Evolutionary conservation across 2,888 invertebrate species (phyloP).

Genomic region (Nymphalis urticae): DNA sequence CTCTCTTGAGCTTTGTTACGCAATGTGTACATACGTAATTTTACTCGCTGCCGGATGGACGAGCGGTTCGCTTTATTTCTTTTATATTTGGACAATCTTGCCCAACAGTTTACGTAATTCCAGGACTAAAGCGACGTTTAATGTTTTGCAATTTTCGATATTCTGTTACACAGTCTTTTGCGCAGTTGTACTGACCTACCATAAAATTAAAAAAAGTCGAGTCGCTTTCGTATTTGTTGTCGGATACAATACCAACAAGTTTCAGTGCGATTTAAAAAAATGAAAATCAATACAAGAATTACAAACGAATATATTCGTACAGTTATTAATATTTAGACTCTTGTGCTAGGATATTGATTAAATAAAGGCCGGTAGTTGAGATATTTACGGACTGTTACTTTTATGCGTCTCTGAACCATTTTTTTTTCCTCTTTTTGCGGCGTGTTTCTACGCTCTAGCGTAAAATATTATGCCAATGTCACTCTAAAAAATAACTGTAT

Average conservation of each 20-base stretch:
- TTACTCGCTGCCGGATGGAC: constrained; percentile 57
- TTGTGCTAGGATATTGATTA: not conserved
- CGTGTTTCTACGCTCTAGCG: too few relatives aligned
- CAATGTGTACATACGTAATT: constrained; percentile 59
- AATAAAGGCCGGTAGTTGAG: too few relatives aligned
- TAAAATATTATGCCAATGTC: too few relatives aligned
- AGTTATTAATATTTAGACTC: not conserved
- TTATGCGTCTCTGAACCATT: too few relatives aligned
- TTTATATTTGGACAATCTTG: constrained; percentile 69
- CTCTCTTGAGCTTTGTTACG: constrained; percentile 57
- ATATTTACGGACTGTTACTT: too few relatives aligned
- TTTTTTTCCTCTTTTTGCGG: too few relatives aligned
- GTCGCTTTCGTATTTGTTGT: constrained; percentile 31
- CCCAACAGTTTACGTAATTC: constrained; percentile 71
- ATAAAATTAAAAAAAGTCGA: constrained; percentile 38
- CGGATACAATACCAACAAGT: not conserved
- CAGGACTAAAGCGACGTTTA: constrained; percentile 68
- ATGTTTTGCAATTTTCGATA: constrained; percentile 72
- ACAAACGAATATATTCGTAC: not conserved
- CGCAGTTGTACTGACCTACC: constrained; percentile 56
- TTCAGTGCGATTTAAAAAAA: not conserved
- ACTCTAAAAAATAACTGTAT: too few relatives aligned
- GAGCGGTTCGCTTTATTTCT: constrained; percentile 59
- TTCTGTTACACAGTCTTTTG: constrained; percentile 63
- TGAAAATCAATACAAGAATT: not conserved